Evolutionary conservation across 1,140 invertebrate genomes (phyloP).

Genomic region (Penaeus indicus): DNA sequence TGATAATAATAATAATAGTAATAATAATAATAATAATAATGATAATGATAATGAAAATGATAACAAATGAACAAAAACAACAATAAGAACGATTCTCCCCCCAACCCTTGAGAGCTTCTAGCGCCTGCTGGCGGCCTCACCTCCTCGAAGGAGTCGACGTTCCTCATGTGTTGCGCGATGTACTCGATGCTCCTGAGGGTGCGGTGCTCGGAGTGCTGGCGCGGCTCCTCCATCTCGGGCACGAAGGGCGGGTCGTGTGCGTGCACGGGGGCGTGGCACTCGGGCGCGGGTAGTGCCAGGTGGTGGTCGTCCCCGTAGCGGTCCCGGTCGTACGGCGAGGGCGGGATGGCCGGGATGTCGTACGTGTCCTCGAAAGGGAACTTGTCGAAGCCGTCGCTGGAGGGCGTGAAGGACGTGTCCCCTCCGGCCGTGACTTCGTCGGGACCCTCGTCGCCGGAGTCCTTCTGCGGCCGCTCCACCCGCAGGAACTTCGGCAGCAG

Average conservation of each 20-base stretch:
- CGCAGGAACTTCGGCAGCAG: conserved; percentile 74
- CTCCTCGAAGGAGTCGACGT: conserved; percentile 93
- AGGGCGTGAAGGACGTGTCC: conserved; percentile 61
- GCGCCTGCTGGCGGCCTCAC: conserved; percentile 77
- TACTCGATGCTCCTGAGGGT: conserved; percentile 91
- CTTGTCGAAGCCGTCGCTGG: conserved; percentile 63
- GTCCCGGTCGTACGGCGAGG: conserved; percentile 63
- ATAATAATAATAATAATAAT: no score
- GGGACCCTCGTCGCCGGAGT: conserved; percentile 66
- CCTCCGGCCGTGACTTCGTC: conserved; percentile 50
- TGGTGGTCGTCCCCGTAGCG: conserved; percentile 69
- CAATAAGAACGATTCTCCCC: no score
- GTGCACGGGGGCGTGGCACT: conserved; percentile 71
- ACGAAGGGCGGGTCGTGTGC: conserved; percentile 73
- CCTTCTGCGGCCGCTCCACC: conserved; percentile 76
- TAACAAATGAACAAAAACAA: no score
- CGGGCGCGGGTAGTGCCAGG: conserved; percentile 62
- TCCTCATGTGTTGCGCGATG: conserved; percentile 93
- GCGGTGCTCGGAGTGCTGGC: conserved; percentile 74
- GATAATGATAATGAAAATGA: neutral
- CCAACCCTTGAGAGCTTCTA: no score
- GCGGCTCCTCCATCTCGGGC: conserved; percentile 54
- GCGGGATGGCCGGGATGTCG: conserved; percentile 64
- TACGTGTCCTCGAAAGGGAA: conserved; percentile 61
- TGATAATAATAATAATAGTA: neutral